Conservation (phyloP, 2,797 vertebrate species). For the Synaphobranchus kaupii region DNA sequence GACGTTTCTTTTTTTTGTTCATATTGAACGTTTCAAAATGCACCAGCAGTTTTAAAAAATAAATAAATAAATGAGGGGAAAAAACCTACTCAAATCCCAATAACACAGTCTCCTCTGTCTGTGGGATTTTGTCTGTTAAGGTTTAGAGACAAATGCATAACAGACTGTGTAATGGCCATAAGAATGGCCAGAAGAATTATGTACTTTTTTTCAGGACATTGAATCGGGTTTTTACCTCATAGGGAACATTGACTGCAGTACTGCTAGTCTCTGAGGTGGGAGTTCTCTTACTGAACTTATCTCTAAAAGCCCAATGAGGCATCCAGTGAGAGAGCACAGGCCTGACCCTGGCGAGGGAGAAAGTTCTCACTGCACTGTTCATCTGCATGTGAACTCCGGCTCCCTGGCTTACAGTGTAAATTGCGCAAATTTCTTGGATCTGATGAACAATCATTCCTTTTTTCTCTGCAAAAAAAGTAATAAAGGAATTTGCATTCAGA, state of each 20-base stretch:
- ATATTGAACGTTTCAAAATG: neutral
- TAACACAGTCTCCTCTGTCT: neutral
- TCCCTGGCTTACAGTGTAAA: slow-evolving; percentile 16
- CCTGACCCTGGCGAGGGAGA: neutral
- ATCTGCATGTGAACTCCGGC: neutral
- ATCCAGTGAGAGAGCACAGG: neutral
- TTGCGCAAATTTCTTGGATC: neutral
- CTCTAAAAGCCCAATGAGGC: neutral
- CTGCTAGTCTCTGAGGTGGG: slow-evolving; percentile 2
- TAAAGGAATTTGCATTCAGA: neutral
- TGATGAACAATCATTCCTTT: neutral
- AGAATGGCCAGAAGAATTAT: neutral
- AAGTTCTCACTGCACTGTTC: no score
- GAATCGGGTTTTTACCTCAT: neutral
- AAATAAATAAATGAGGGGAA: neutral
- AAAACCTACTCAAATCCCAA: neutral
- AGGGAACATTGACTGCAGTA: neutral
- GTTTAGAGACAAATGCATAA: neutral
- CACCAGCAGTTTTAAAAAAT: neutral
- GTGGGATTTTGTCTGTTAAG: neutral
- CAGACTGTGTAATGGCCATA: neutral
- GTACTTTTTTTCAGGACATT: neutral
- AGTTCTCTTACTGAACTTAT: neutral
- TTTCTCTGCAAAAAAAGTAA: neutral
- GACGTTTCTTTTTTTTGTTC: neutral